A percentile compares a stretch with the other conserved stretches of the same genome.
Conservation (phyloP, 2,888 invertebrate genomes). For the Lasioglossum villosulum region DNA sequence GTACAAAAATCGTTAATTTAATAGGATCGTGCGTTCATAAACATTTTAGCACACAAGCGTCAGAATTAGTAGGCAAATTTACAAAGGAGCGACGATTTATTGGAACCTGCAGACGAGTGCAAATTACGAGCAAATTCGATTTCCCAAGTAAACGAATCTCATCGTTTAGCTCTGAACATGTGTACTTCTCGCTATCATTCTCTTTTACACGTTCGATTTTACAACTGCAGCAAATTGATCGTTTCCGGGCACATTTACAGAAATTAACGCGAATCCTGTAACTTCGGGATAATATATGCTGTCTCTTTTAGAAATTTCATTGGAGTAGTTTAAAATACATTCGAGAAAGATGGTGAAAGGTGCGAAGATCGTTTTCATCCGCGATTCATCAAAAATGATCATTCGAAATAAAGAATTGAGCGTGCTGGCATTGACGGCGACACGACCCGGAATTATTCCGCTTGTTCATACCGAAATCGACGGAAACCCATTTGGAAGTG, state of each 20-base stretch:
- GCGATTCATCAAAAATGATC: too few relatives aligned
- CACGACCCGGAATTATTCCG: neutral
- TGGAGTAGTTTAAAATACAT: too few relatives aligned
- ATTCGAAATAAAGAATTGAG: neutral
- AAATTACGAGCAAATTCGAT: neutral
- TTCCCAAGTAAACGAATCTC: neutral
- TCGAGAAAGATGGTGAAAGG: too few relatives aligned
- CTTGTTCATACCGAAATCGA: neutral
- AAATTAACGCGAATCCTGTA: neutral
- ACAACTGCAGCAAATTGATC: neutral
- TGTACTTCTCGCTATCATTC: neutral
- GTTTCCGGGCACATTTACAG: neutral
- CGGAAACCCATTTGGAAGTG: constrained; percentile 4
- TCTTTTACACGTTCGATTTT: neutral
- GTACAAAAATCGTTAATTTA: neutral
- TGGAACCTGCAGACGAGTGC: neutral
- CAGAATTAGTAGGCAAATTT: neutral
- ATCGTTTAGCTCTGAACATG: neutral
- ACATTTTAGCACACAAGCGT: neutral
- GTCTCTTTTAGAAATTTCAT: too few relatives aligned
- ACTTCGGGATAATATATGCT: neutral
- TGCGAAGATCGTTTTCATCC: too few relatives aligned
- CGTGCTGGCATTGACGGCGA: neutral
- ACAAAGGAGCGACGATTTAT: neutral
- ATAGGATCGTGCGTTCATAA: neutral